Percentiles rank a stretch among this genome's conserved stretches.
Conservation (phyloP, 2,113 vertebrate genomes). For the Trachemys scripta region DNA sequence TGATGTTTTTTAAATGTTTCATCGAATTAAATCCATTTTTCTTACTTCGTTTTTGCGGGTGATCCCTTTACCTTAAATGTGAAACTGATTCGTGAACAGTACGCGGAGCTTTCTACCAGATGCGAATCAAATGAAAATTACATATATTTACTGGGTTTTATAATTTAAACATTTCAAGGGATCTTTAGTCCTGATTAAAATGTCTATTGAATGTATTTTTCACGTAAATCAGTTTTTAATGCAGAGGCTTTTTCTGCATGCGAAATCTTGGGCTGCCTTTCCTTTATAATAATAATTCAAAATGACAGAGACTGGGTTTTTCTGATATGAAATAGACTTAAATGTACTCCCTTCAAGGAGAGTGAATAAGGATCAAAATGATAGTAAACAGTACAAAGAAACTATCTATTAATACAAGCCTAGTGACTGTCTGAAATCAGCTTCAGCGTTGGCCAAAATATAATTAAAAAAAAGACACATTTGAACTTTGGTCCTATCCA, state of each 20-base stretch:
- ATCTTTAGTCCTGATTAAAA: background rate
- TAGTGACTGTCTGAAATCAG: background rate
- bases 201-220: background rate
- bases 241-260: background rate
- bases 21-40: slow-evolving; percentile 30
- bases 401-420: background rate
- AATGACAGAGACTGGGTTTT: background rate
- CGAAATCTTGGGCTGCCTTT: slow-evolving; percentile 10
- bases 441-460: background rate
- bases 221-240: slow-evolving; percentile 12
- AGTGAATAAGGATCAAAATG: background rate
- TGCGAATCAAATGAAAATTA: background rate
- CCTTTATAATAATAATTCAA: background rate
- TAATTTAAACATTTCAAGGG: background rate
- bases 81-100: slow-evolving; percentile 39
- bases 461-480: slow-evolving; percentile 12
- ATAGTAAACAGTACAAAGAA: background rate
- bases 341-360: background rate
- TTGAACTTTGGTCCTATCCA: background rate
- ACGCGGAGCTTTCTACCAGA: background rate
- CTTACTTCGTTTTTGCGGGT: background rate
- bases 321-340: background rate
- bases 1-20: slow-evolving; percentile 20
- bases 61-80: slow-evolving; percentile 30
- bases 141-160: background rate